Percentiles rank a stretch among this genome's conserved stretches.
Conservation (phyloP, 2,888 invertebrate genomes). For the Drosophila recens region DNA sequence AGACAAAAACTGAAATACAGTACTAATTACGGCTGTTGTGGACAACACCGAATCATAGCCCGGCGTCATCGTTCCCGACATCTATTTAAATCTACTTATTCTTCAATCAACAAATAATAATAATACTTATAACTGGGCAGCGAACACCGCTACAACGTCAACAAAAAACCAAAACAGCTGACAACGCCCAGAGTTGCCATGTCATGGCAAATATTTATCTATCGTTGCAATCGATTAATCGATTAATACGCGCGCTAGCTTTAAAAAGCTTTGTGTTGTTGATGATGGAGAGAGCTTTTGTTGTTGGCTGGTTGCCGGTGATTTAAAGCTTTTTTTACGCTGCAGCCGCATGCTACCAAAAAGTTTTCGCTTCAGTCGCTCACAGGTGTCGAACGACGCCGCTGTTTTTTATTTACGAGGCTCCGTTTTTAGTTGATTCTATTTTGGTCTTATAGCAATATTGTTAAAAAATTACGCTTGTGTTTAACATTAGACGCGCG, state of each 20-base stretch:
- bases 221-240: conserved; percentile 27
- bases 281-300: conserved; percentile 12
- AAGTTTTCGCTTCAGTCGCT: conserved; percentile 32
- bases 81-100: conserved; percentile 11
- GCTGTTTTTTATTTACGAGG: conserved; percentile 6
- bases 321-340: conserved; percentile 30
- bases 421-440: neutral
- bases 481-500: conserved; percentile 13
- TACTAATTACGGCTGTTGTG: conserved; percentile 89
- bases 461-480: conserved; percentile 41
- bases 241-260: conserved; percentile 20
- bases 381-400: conserved; percentile 29
- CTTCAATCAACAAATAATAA: conserved; percentile 19
- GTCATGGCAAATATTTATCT: neutral
- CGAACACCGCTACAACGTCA: conserved; percentile 69
- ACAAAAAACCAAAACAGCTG: conserved; percentile 76
- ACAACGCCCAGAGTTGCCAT: conserved; percentile 36
- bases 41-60: conserved; percentile 79
- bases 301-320: conserved; percentile 24
- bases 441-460: conserved; percentile 10
- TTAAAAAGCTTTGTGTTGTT: conserved; percentile 12
- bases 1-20: conserved; percentile 93
- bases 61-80: conserved; percentile 46
- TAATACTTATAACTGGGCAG: conserved; percentile 29
- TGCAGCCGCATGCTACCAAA: conserved; percentile 47